Evolutionary conservation across 2,797 vertebrate genomes (phyloP), one percentile per base, ranked within the genome.

Genomic region (Cuculus canorus): DNA sequence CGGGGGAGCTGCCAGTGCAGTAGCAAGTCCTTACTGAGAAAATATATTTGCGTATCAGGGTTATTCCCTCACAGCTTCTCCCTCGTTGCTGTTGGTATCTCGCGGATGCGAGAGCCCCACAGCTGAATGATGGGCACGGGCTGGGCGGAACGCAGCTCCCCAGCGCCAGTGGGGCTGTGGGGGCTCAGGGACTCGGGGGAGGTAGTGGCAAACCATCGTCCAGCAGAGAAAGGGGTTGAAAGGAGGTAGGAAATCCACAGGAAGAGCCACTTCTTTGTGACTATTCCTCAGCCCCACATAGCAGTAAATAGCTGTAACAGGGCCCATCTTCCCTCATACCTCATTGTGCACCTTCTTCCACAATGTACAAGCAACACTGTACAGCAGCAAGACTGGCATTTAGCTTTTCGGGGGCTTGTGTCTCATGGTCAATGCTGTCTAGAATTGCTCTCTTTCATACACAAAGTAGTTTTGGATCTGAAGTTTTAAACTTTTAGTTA

Each of bases 161-260:
- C 21, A 18, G n/a, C 0, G 1, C 37, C 32, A n/a, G 9, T 17
- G 6, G 9, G 2, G 13, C 37, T 63, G 43, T 17, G 1, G 0
- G 0, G 18, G 10, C 43, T 43, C 13, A 1, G 5, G 39, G 23
- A 2, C n/a, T 72, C 0, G 0, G 64, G 23, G 37, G 13, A 50
- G 45, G 11, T 22, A 1, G 10, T 25, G 35, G 12, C 12, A 69
- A 72, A 47, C 39, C 10, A 11, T 7, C 3, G 4, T 19, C 5
- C 15, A 33, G 45, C 56, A 39, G 47, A 17, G 61, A 53, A 70
- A 88, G 27, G 35, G 23, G 13, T 5, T 54, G 54, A 41, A 64
- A 72, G 35, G 24, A 52, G 41, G 6, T 22, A 30, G 7, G 32
- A 57, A 53, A 57, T 70, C 22, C 48, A 9, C 15, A 37, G 19